Conservation (phyloP, 2,797 vertebrate genomes). For the Clamator glandarius region DNA sequence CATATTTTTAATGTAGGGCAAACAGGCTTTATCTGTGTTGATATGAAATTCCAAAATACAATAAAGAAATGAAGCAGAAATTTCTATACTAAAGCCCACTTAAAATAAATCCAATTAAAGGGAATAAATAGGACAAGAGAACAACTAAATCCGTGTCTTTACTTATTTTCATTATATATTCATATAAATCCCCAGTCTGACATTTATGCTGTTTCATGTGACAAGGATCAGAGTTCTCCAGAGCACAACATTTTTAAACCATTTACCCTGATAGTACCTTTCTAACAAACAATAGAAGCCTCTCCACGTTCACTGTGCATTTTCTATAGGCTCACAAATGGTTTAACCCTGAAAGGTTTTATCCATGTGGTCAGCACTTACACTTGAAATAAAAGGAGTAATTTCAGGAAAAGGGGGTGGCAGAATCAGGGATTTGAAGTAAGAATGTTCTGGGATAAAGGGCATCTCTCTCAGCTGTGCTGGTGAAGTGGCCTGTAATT, state of each 20-base stretch:
- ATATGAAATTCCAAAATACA: slow-evolving; percentile 4
- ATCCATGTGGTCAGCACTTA: neutral
- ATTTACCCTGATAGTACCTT: slow-evolving; percentile 36
- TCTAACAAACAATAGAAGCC: neutral
- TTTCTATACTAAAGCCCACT: slow-evolving; percentile 42
- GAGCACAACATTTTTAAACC: slow-evolving; percentile 1
- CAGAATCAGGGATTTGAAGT: neutral
- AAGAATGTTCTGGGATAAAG: slow-evolving; percentile 6
- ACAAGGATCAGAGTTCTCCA: slow-evolving; percentile 54
- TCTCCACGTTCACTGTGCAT: neutral
- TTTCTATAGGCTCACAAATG: slow-evolving; percentile 29
- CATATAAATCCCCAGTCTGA: slow-evolving; percentile 36
- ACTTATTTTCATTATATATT: slow-evolving; percentile 53
- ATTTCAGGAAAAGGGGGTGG: slow-evolving; percentile 20
- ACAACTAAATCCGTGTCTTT: slow-evolving; percentile 65
- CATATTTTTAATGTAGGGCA: slow-evolving; percentile 26
- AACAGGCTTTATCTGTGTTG: neutral
- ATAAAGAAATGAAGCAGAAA: slow-evolving; percentile 25
- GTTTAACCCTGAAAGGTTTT: slow-evolving; percentile 33
- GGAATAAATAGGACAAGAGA: slow-evolving; percentile 66
- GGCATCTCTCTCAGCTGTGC: neutral
- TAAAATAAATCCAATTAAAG: slow-evolving; percentile 67
- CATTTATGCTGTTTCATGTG: slow-evolving; percentile 48
- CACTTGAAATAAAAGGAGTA: slow-evolving; percentile 26
- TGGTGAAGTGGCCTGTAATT: neutral